phyloP scores from a whole-genome alignment of 2,888 invertebrate genomes.

The Buathra laborator region DNA sequence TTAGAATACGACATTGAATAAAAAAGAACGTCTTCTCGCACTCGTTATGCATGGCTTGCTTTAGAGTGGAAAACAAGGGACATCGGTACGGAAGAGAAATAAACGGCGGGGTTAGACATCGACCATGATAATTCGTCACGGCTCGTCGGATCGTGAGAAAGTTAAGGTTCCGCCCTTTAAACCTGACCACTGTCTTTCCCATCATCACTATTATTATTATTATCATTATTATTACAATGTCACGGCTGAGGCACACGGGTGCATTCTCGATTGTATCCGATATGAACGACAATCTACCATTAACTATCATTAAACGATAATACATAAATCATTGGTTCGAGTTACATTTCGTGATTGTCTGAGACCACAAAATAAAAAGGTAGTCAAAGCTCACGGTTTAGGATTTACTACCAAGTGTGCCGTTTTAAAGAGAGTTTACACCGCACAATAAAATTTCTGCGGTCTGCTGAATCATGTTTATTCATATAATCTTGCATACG shows the following conservation, averaged over 20 bases:
- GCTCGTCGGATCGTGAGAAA: conserved; percentile 66
- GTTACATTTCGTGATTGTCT: neutral
- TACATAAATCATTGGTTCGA: conserved; percentile 7
- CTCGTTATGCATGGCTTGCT: no score
- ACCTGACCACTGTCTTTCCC: conserved; percentile 19
- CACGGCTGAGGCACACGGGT: conserved; percentile 47
- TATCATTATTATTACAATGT: conserved; percentile 47
- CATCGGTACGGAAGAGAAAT: neutral
- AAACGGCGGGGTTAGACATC: conserved; percentile 2
- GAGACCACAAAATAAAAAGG: neutral
- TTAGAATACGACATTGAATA: conserved; percentile 19
- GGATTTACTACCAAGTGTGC: neutral
- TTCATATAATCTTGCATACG: conserved; percentile 43
- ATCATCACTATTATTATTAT: conserved; percentile 17
- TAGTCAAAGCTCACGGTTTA: neutral
- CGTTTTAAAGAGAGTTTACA: conserved; percentile 17
- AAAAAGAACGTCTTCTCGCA: neutral
- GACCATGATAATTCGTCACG: conserved; percentile 56
- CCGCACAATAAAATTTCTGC: conserved; percentile 22
- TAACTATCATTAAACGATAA: conserved; percentile 28
- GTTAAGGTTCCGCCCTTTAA: conserved; percentile 41
- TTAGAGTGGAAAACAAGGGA: neutral
- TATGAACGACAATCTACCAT: conserved; percentile 1
- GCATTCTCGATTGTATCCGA: conserved; percentile 9
- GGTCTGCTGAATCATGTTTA: conserved; percentile 46